Evolutionary conservation across 2,888 invertebrate genomes (phyloP).

Genomic region (Lordiphosa fenestrarum): DNA sequence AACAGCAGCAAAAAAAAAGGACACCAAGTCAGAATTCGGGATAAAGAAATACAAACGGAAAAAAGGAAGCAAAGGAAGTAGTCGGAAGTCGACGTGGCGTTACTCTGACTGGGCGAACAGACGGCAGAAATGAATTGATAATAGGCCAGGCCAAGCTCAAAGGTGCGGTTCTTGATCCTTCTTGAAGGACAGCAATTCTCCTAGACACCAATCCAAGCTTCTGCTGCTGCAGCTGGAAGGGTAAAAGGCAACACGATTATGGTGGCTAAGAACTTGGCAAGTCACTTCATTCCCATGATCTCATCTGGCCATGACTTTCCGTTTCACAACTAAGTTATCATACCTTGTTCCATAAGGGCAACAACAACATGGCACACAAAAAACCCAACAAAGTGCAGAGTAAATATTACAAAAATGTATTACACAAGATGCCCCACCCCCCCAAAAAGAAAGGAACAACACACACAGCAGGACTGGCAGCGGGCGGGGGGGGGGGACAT

Average conservation of each 20-base stretch:
- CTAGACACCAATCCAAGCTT: no score
- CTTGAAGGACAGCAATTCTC: no score
- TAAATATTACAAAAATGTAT: conserved; percentile 74
- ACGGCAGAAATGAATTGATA: no score
- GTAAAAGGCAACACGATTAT: no score
- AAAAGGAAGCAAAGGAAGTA: conserved; percentile 12
- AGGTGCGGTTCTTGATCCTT: no score
- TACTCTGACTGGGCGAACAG: not conserved
- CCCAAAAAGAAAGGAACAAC: conserved; percentile 16
- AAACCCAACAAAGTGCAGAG: conserved; percentile 59
- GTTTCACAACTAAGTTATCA: conserved; percentile 4
- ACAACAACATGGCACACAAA: conserved; percentile 11
- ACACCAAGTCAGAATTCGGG: conserved; percentile 31
- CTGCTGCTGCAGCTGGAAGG: no score
- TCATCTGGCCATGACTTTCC: not conserved
- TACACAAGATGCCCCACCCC: conserved; percentile 20
- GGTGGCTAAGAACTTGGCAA: not conserved
- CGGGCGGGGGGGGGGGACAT: not conserved
- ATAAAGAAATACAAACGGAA: conserved; percentile 27
- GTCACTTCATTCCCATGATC: not conserved
- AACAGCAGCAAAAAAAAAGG: conserved; percentile 13
- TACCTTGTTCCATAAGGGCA: conserved; percentile 34
- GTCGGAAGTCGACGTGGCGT: conserved; percentile 5
- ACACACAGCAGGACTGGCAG: not conserved
- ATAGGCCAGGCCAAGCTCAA: no score